Evolutionary conservation across 2,888 invertebrate genomes (phyloP).

Genomic region (Agriopis aurantiaria): DNA sequence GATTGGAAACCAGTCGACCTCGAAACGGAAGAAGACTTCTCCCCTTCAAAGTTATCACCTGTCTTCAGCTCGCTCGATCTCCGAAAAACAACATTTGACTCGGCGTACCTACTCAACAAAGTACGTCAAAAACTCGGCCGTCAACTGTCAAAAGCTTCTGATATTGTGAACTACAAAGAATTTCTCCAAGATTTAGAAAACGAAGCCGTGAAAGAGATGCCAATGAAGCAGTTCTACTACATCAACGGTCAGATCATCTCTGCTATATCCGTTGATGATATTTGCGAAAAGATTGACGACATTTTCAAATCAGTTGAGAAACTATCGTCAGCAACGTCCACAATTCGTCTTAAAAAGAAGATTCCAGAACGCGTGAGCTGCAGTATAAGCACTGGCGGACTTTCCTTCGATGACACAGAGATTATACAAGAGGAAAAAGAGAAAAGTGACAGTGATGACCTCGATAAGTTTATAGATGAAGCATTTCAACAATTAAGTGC

Average conservation of each 20-base stretch:
- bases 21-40: constrained; percentile 69
- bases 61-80: constrained; percentile 71
- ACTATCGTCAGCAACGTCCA: constrained; percentile 66
- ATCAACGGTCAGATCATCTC: constrained; percentile 72
- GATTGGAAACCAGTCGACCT: constrained; percentile 77
- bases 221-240: constrained; percentile 64
- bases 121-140: constrained; percentile 64
- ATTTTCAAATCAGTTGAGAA: constrained; percentile 78
- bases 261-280: constrained; percentile 72
- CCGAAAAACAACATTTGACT: constrained; percentile 72
- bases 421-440: constrained; percentile 33
- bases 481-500: constrained; percentile 70
- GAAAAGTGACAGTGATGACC: constrained; percentile 58
- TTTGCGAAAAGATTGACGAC: constrained; percentile 74
- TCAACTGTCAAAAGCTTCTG: constrained; percentile 61
- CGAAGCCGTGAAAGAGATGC: constrained; percentile 45
- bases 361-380: constrained; percentile 69
- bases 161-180: constrained; percentile 66
- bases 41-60: constrained; percentile 52
- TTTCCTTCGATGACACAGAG: constrained; percentile 76
- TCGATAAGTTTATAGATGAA: constrained; percentile 75
- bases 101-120: constrained; percentile 71
- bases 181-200: constrained; percentile 67
- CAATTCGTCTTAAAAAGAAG: constrained; percentile 56
- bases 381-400: constrained; percentile 68